Evolutionary conservation across 2,888 invertebrate species (phyloP), one percentile per base, ranked within the genome.

Genomic region (Copidosoma aretas): DNA sequence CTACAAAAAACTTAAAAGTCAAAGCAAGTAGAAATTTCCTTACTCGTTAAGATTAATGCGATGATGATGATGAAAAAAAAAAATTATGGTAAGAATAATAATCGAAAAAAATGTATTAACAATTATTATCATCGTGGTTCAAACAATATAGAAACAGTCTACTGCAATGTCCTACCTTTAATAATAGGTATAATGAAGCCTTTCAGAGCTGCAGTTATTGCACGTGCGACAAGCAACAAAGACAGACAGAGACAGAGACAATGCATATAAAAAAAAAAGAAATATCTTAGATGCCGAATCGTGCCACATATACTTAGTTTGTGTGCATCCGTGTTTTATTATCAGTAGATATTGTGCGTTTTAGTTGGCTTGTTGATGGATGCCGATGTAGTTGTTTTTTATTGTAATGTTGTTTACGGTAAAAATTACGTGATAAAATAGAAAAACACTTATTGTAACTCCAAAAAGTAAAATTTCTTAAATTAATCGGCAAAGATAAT

Each of bases 121-220:
- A 52, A 22, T 19, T 22, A 59, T 56, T 10, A 53, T 51, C 39
- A 49, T 62, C 59, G 56, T 65, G 25, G 51, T 59, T 54, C 60
- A 25, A 51, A 41, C 24, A 22, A 64, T 24, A n/a, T 41, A 58
- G 43, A 25, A 63, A 67, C 61, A 54, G 61, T 73, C 74, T 77
- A 77, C 76, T 69, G 77, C 32, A 46, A 3, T 46, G 72, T 79
- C 83, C 82, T 84, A 84, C 84, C 84, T 84, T 81, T 81, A 73
- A 84, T 84, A 77, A 77, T 79, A 78, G 84, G 84, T 80, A 84
- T 82, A 78, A 84, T 74, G 79, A 84, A 82, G 78, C 83, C 83
- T 75, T 83, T 83, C 82, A 80, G 79, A 74, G 80, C 67, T 71
- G 71, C 52, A 60, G 69, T 59, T 78, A 76, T 75, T 76, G 77